Percentiles rank a stretch among this genome's conserved stretches.
These are phyloP conservation scores for Acleris literana DNA, from an alignment of 2,888 invertebrate species.

Conservation along the genomic window DNA sequence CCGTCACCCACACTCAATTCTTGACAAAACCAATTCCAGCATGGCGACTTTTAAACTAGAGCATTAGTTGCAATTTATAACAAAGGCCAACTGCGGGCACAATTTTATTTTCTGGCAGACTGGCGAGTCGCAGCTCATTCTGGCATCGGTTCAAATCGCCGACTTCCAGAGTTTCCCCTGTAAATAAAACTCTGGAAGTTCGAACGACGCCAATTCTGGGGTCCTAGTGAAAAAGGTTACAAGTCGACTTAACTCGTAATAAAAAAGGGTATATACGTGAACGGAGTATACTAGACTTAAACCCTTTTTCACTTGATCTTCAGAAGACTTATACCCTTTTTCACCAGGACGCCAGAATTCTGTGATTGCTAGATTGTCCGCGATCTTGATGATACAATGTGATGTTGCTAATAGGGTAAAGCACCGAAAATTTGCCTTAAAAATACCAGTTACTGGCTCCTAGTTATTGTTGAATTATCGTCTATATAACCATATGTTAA, in stretches of 20 bases:
- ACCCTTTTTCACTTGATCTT: too few relatives aligned
- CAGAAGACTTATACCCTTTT: too few relatives aligned
- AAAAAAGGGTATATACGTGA: too few relatives aligned
- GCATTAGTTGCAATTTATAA: constrained; percentile 40
- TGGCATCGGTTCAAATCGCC: constrained; percentile 63
- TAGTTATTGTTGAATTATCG: too few relatives aligned
- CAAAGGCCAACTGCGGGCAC: constrained; percentile 41
- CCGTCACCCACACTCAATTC: constrained; percentile 18
- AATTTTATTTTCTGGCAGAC: constrained; percentile 49
- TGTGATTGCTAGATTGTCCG: constrained; percentile 19
- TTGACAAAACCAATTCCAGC: constrained; percentile 42
- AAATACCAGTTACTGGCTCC: too few relatives aligned
- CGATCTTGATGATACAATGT: not conserved
- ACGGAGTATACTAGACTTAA: too few relatives aligned
- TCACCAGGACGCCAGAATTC: too few relatives aligned
- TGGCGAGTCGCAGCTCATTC: constrained; percentile 46
- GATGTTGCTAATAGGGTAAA: not conserved
- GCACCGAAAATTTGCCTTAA: too few relatives aligned
- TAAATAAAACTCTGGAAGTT: constrained; percentile 51
- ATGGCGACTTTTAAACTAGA: constrained; percentile 43
- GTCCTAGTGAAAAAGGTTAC: too few relatives aligned
- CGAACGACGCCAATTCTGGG: constrained; percentile 26
- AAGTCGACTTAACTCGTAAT: too few relatives aligned
- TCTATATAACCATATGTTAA: too few relatives aligned
- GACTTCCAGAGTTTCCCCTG: constrained; percentile 43